Base-by-base conservation (phyloP, 37 sponge, comb jelly and placozoan species). In the Mnemiopsis leidyi region DNA sequence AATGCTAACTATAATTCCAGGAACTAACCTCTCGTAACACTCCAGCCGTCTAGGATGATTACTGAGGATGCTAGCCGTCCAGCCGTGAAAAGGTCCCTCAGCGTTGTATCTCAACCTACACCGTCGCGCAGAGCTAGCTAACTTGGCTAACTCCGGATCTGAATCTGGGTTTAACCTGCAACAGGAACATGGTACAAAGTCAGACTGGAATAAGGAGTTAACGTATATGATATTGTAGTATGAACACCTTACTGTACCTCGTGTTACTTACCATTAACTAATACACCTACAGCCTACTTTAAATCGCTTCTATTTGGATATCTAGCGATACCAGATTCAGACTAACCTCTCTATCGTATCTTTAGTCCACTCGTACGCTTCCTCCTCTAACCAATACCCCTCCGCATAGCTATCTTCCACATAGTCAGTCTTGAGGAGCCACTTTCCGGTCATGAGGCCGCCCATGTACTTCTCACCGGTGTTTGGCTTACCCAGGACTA, bases 401-500 rank as follows among this genome's bases (percentile, higher is more conserved):
- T 77, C 79, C 32, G 79, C 79, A 77, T 77, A 77, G 33, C 79
- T 77, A 31, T 77, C 79, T 36, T 77, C 79, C 26, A 77, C 79
- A 77, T 77, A 77, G 9, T 77, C 79, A 33, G 79, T 77, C 32
- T 77, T 77, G 1, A 77, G 18, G 9, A 77, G 79, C 79, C 79
- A 77, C 32, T 77, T 77, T 28, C 79, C 79, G 16, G 79, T 77
- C 32, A 77, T 77, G 9, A 77, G 36, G 1, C 79, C 79, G 16
- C 79, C 79, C 79, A 77, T 77, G 36, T 77, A 77, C 35, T 77
- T 77, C 35, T 77, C 79, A 1, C 79, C 79, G 32, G 79, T 77
- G 79, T 77, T 77, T 1, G 79, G 79, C 32, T 32, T 77, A 28
- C 79, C 79, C 0, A 77, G 36, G 3, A 77, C 79, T 31, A 77